A percentile compares a stretch with the other conserved stretches of the same genome.
Evolutionary conservation across 1,140 invertebrate genomes (phyloP).

Genomic region (Ceratoteleas bidentatus): DNA sequence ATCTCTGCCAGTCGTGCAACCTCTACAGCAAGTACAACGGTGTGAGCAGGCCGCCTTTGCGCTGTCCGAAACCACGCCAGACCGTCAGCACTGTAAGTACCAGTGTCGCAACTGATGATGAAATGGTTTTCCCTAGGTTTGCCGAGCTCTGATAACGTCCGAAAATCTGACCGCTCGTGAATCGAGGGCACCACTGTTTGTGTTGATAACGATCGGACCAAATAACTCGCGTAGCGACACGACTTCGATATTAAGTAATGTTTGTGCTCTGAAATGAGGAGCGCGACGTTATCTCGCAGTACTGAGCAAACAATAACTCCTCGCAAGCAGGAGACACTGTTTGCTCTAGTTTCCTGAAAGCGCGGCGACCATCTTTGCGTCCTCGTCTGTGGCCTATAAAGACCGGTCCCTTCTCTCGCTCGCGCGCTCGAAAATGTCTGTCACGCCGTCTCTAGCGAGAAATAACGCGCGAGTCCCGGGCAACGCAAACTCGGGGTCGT

Average conservation of each 20-base stretch:
- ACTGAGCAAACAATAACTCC: slow-evolving; percentile 77
- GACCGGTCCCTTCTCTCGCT: neutral
- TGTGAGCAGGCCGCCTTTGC: slow-evolving; percentile 89
- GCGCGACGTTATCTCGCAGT: slow-evolving; percentile 75
- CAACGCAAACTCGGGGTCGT: slow-evolving; percentile 48
- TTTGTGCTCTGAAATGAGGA: slow-evolving; percentile 75
- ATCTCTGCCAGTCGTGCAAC: slow-evolving; percentile 94
- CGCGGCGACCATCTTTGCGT: slow-evolving; percentile 66
- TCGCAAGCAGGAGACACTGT: slow-evolving; percentile 72
- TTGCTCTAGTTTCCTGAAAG: slow-evolving; percentile 79
- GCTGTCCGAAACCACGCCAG: slow-evolving; percentile 82
- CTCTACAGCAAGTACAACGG: slow-evolving; percentile 93
- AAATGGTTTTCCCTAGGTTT: too few species aligned
- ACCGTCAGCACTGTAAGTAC: slow-evolving; percentile 72
- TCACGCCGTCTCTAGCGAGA: slow-evolving; percentile 66
- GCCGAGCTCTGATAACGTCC: slow-evolving; percentile 29
- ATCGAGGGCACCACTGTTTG: slow-evolving; percentile 72
- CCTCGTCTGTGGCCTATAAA: too few species aligned
- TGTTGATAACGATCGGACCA: slow-evolving; percentile 71
- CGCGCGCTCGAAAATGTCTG: neutral
- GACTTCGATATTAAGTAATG: slow-evolving; percentile 79
- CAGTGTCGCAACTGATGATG: too few species aligned
- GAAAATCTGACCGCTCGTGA: slow-evolving; percentile 65
- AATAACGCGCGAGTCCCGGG: slow-evolving; percentile 61
- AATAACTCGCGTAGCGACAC: slow-evolving; percentile 66